A percentile compares a stretch with the other conserved stretches of the same genome.
Conservation (phyloP, 92 coral and sea anemone genomes). For the Phenganax stokvisi region DNA sequence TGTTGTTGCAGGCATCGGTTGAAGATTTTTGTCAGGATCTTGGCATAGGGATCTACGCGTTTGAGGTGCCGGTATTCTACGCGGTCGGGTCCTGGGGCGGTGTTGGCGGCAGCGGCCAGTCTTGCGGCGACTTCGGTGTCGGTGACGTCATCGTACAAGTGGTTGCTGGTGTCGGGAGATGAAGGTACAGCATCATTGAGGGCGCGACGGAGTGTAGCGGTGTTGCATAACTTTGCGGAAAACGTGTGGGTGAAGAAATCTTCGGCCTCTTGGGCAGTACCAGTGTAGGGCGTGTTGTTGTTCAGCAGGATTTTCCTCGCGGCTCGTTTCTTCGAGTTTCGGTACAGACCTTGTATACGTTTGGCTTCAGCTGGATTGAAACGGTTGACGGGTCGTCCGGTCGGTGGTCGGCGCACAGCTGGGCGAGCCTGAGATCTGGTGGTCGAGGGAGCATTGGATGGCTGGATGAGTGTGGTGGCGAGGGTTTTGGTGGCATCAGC, state of each 20-base stretch:
- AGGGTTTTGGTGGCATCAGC: constrained; percentile 32
- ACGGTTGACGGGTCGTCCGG: constrained; percentile 24
- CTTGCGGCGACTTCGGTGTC: constrained; percentile 16
- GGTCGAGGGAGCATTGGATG: constrained; percentile 5
- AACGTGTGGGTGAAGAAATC: constrained; percentile 13
- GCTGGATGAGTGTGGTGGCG: constrained; percentile 26
- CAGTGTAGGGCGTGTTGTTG: constrained; percentile 16
- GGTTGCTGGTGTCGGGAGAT: constrained; percentile 12
- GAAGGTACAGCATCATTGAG: constrained; percentile 25
- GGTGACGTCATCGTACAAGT: constrained; percentile 6
- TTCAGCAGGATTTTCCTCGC: constrained; percentile 12
- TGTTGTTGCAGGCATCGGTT: constrained; percentile 4
- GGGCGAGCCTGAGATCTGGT: background rate
- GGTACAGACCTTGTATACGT: constrained; percentile 23
- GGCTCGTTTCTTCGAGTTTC: constrained; percentile 29
- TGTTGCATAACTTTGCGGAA: background rate
- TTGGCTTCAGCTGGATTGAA: constrained; percentile 29
- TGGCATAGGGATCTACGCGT: background rate
- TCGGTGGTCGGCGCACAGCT: constrained; percentile 6
- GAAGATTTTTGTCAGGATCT: constrained; percentile 9
- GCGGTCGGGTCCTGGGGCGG: constrained; percentile 27
- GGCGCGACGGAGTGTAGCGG: constrained; percentile 17
- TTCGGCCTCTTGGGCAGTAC: constrained; percentile 1
- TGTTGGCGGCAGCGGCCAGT: constrained; percentile 31
- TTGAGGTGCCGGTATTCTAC: constrained; percentile 23